Base-by-base conservation (phyloP, 2,113 vertebrate species). In the Halcyon senegalensis region DNA sequence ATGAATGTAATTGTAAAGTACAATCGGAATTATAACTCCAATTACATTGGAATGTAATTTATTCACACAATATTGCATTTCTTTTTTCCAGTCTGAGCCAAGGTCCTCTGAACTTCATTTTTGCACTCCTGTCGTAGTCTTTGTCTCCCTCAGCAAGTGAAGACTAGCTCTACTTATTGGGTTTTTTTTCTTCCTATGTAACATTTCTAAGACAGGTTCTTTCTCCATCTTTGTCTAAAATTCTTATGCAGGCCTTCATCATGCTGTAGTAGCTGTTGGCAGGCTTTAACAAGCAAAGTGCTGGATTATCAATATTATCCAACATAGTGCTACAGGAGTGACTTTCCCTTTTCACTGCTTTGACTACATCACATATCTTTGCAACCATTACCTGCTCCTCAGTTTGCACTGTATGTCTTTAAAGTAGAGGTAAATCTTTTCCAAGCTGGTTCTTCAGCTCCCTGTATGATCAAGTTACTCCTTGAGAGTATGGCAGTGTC, bases 41-140 rank as follows among this genome's bases (percentile, higher is more conserved):
- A 78, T 96, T 91, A 77, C 21, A 63, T 17, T 70, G 78, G 35
- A 87, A 93, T 51, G 67, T 59, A 93, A 88, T 95, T 89, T 87
- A 82, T 93, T 89, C 63, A 83, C 35, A 87, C 8, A 81, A 43
- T 89, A 81, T 81, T 72, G 21, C 27, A 70, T 80, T 78, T 73
- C 21, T 85, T 83, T 75, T 88, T 46, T 58, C 43, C 16, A 39
- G 13, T 46, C 37, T 89, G 39, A 60, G n/a, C 13, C 43, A 92
- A 81, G 56, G 84, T 87, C 35, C 63, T 63, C 66, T 64, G 20
- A 92, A 91, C 33, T 89, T 94, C 37, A 74, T 35, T 89, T 94
- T 11, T 91, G 30, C 35, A 43, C 33, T 78, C 25, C 7, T 89
- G 16, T 86, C 33, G 69, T n/a, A 63, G 25, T 84, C 46, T 74